Evolutionary conservation across 2,113 vertebrate genomes (phyloP), one percentile per base, ranked within the genome.

Genomic region (Callopanchax toddi): DNA sequence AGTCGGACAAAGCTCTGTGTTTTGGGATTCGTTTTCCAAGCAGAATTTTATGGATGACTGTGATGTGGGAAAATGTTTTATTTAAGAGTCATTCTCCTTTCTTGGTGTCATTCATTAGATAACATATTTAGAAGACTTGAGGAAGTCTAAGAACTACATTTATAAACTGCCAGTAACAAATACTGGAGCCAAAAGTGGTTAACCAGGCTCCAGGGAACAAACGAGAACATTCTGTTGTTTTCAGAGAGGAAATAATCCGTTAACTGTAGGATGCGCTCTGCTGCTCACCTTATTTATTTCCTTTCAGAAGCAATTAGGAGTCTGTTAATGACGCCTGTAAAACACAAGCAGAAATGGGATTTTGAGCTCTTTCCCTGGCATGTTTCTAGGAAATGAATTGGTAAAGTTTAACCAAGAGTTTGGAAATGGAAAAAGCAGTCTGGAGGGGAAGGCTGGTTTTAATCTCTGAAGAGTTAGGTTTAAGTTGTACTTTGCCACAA

Each of bases 281-380:
- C 71, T 79, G 72, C 72, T 67, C 46, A 63, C 77, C 63, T 67
- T 74, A 81, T 82, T 83, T 82, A 62, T 79, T 68, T 78, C 42
- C 83, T 82, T 82, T 86, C 82, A 83, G 70, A 81, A 81, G 78
- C 84, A 88, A 91, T 90, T 86, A 88, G 66, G 39, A 32, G 56
- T 76, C 54, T 17, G 36, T 85, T 91, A 86, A 87, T 88, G 71
- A 85, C 74, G 78, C 34, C 49, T 68, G 74, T 88, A 81, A 76
- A 87, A 61, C 22, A 10, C 18, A 53, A 67, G 66, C 49, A 46
- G 54, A 52, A 54, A 56, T 77, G 45, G 29, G 21, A 66, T 74
- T 65, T 25, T 21, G 26, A 39, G 60, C 63, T 49, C 58, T 75
- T 53, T 52, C 79, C 48, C 79, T 86, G 78, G 76, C 74, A 76